A percentile compares a stretch with the other conserved stretches of the same genome.
Evolutionary conservation across 2,888 invertebrate species (phyloP).

Genomic region (Encarsia formosa): DNA sequence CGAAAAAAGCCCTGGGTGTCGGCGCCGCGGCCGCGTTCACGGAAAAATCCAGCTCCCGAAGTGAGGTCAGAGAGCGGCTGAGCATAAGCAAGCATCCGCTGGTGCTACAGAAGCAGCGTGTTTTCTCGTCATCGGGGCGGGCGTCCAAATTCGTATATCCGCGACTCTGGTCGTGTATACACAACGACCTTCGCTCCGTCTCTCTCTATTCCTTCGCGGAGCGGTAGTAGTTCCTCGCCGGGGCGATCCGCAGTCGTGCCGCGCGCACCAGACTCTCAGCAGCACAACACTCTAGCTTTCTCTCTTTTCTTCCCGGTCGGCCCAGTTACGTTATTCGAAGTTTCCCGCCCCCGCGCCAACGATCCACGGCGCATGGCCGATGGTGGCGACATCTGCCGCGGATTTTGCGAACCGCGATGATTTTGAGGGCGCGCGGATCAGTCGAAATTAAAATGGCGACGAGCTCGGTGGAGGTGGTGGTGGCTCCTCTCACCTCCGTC

Average conservation of each 20-base stretch:
- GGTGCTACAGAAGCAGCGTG: too few relatives aligned
- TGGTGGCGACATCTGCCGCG: too few relatives aligned
- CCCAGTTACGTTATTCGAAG: conserved; percentile 16
- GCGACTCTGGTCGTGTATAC: conserved; percentile 13
- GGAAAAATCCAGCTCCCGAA: conserved; percentile 1
- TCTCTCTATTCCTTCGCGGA: neutral
- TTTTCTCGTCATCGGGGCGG: conserved; percentile 3
- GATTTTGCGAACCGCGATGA: too few relatives aligned
- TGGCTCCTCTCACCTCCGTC: conserved; percentile 42
- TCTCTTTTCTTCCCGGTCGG: neutral
- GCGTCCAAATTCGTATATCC: conserved; percentile 22
- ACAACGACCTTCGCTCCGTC: conserved; percentile 15
- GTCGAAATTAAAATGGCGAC: conserved; percentile 43
- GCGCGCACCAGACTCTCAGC: conserved; percentile 24
- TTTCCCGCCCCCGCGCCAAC: conserved; percentile 14
- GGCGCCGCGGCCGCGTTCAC: too few relatives aligned
- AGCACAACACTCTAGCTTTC: conserved; percentile 3
- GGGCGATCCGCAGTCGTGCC: conserved; percentile 23
- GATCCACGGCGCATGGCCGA: neutral
- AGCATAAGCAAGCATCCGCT: neutral
- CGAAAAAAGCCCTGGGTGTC: too few relatives aligned
- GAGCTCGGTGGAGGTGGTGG: conserved; percentile 56
- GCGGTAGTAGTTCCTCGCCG: neutral
- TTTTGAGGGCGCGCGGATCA: conserved; percentile 6
- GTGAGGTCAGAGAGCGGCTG: neutral